Conservation (phyloP, 2,888 invertebrate species). For the Amphimallon solstitiale region DNA sequence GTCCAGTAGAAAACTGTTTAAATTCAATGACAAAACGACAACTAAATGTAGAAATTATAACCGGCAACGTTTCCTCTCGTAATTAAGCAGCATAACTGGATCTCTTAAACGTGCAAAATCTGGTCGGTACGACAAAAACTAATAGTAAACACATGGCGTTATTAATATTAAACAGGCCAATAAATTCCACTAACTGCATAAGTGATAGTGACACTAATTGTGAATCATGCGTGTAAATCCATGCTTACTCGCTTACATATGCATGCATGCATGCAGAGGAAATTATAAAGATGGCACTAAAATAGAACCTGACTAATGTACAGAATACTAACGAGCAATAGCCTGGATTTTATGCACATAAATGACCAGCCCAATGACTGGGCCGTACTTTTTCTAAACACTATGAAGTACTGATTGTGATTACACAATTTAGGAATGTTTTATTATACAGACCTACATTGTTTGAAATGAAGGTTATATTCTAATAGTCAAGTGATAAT, state of each 20-base stretch:
- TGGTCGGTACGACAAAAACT: conserved; percentile 4
- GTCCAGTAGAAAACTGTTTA: no score
- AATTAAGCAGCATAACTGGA: conserved; percentile 18
- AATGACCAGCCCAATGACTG: no score
- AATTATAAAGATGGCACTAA: conserved; percentile 10
- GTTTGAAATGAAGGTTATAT: no score
- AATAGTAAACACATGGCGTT: conserved; percentile 23
- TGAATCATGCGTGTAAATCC: conserved; percentile 28
- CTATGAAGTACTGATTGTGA: no score
- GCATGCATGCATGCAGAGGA: neutral
- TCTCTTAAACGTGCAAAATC: conserved; percentile 12
- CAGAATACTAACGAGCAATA: neutral
- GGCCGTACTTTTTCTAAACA: no score
- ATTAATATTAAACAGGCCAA: conserved; percentile 26
- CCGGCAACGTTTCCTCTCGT: neutral
- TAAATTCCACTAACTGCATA: conserved; percentile 24
- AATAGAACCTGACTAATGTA: conserved; percentile 13
- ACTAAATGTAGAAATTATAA: no score
- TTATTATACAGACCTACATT: no score
- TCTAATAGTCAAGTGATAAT: no score
- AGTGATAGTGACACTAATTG: conserved; percentile 31
- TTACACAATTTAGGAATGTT: no score
- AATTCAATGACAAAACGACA: no score
- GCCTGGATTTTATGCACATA: neutral
- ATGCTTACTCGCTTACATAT: conserved; percentile 21